A percentile compares a stretch with the other conserved stretches of the same genome.
Conservation (phyloP, 2,797 vertebrate species). For the Smutsia temminckii region DNA sequence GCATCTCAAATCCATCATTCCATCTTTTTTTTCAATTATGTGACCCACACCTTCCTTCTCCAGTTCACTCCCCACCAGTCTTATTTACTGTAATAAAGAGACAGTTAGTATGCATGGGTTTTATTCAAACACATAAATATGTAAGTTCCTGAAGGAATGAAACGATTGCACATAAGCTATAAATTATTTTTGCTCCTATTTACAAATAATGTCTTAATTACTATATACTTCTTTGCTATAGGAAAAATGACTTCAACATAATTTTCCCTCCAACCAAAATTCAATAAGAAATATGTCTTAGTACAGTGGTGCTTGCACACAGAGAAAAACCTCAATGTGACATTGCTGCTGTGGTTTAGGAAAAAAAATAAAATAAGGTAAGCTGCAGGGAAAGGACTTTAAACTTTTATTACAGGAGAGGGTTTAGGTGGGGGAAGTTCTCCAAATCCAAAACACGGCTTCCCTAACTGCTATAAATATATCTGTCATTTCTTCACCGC, state of each 20-base stretch:
- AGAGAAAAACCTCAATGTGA: conserved; percentile 58
- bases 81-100: conserved; percentile 75
- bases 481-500: conserved; percentile 52
- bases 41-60: conserved; percentile 10
- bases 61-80: conserved; percentile 52
- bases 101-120: conserved; percentile 75
- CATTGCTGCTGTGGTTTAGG: conserved; percentile 66
- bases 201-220: conserved; percentile 73
- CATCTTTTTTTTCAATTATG: conserved; percentile 77
- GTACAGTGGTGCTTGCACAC: conserved; percentile 19
- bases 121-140: conserved; percentile 76
- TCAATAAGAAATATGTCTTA: conserved; percentile 64
- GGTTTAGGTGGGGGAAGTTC: conserved; percentile 57
- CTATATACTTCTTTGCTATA: conserved; percentile 60
- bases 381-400: conserved; percentile 61
- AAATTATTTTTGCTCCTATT: conserved; percentile 69
- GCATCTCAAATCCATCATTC: conserved; percentile 53
- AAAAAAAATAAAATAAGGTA: conserved; percentile 1
- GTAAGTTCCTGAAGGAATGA: conserved; percentile 65
- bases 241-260: conserved; percentile 64
- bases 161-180: conserved; percentile 47
- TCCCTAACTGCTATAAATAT: conserved; percentile 73
- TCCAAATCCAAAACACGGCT: conserved; percentile 49
- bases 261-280: conserved; percentile 62
- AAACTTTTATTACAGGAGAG: conserved; percentile 73